These are phyloP conservation scores for Loxodonta africana DNA, from an alignment of 2,113 vertebrate genomes.

Conservation along the genomic window DNA sequence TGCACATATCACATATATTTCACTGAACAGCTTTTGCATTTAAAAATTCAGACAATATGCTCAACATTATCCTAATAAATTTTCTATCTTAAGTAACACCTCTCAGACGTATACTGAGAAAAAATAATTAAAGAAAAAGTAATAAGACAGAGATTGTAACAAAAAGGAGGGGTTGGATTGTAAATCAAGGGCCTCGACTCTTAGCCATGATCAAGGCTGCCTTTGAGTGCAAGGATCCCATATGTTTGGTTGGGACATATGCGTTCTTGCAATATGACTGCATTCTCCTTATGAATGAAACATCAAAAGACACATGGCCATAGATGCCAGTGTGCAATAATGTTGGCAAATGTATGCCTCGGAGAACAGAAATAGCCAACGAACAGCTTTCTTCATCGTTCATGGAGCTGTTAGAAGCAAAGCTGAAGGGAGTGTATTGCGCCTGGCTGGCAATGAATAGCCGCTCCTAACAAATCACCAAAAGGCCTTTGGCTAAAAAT, in stretches of 20 bases:
- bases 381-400: slow-evolving; percentile 70
- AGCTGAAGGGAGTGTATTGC: slow-evolving; percentile 35
- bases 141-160: slow-evolving; percentile 41
- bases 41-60: slow-evolving; percentile 54
- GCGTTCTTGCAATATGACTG: not conserved
- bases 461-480: slow-evolving; percentile 41
- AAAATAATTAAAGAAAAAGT: slow-evolving; percentile 64
- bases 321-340: not conserved
- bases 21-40: slow-evolving; percentile 23
- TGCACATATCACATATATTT: not conserved
- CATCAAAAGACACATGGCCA: slow-evolving; percentile 36
- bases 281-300: slow-evolving; percentile 62
- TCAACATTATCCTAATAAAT: slow-evolving; percentile 52
- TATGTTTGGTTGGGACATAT: slow-evolving; percentile 11
- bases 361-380: slow-evolving; percentile 65
- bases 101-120: slow-evolving; percentile 6
- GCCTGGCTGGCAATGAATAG: slow-evolving; percentile 64
- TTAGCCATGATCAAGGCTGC: not conserved
- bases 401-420: slow-evolving; percentile 45
- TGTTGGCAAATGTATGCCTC: slow-evolving; percentile 53
- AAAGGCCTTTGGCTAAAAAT: not conserved
- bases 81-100: slow-evolving; percentile 35
- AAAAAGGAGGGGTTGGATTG: not conserved
- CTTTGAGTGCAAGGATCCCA: not conserved
- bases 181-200: not conserved